A percentile compares a stretch with the other conserved stretches of the same genome.
These are phyloP conservation scores for Drosophila repleta DNA, from an alignment of 1,140 invertebrate species.

Conservation along the genomic window DNA sequence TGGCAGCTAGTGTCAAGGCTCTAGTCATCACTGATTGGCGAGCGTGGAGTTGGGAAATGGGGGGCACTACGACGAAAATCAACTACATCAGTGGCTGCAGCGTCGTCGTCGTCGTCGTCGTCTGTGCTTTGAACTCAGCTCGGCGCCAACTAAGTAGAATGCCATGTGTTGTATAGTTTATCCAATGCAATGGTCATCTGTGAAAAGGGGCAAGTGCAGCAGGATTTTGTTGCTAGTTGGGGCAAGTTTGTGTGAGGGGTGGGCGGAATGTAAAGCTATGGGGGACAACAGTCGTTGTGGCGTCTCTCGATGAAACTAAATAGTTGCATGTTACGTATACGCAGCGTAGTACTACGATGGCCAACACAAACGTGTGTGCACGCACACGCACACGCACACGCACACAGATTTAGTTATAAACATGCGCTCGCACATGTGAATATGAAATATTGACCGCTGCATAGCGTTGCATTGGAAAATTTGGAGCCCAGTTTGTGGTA, in stretches of 20 bases:
- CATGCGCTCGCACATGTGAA: conserved; percentile 31
- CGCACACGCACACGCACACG: conserved; percentile 13
- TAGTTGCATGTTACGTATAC: conserved; percentile 75
- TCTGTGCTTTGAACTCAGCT: conserved; percentile 68
- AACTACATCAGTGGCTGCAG: conserved; percentile 42
- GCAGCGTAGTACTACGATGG: conserved; percentile 58
- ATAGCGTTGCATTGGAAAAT: conserved; percentile 58
- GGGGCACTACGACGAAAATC: conserved; percentile 9
- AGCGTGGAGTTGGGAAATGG: conserved; percentile 53
- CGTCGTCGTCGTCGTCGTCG: conserved; percentile 6
- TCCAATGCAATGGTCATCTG: conserved; percentile 44
- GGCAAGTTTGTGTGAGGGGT: not conserved
- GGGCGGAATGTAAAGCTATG: conserved; percentile 19
- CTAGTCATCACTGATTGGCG: conserved; percentile 57
- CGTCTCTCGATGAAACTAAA: conserved; percentile 42
- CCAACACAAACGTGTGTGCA: conserved; percentile 35
- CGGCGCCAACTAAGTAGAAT: conserved; percentile 64
- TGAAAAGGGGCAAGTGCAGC: conserved; percentile 1
- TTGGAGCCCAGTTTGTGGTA: conserved; percentile 42
- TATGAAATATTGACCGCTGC: conserved; percentile 74
- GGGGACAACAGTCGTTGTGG: conserved; percentile 28
- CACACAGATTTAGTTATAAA: conserved; percentile 23
- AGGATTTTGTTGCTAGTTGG: not conserved
- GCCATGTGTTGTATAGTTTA: conserved; percentile 45
- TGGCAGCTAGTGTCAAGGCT: conserved; percentile 8